Conservation (phyloP, 2,797 vertebrate genomes). For the Hoplostethus mediterraneus region DNA sequence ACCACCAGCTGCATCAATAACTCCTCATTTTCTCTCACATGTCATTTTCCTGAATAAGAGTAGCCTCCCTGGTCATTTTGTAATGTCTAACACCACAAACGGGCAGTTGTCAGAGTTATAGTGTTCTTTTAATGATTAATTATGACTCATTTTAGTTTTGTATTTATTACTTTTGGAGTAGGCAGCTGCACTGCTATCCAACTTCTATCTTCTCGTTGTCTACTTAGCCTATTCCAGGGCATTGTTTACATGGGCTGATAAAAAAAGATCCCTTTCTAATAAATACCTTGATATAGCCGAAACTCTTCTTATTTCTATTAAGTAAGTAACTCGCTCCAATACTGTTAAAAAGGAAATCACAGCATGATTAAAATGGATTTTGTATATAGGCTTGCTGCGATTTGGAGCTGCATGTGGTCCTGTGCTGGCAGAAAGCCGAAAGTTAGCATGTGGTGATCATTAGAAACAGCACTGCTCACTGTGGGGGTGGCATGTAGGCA, state of each 20-base stretch:
- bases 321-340: constrained; percentile 29
- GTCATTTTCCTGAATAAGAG: neutral
- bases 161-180: neutral
- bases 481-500: constrained; percentile 82
- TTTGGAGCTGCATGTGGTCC: constrained; percentile 42
- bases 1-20: constrained; percentile 4
- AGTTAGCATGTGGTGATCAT: constrained; percentile 77
- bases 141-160: neutral
- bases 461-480: constrained; percentile 71
- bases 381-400: neutral
- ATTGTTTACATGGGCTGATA: neutral
- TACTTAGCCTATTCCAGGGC: constrained; percentile 2
- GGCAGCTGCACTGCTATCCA: neutral
- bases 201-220: constrained; percentile 19
- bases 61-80: neutral
- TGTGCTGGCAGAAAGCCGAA: constrained; percentile 58
- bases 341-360: neutral
- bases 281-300: neutral
- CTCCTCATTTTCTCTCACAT: neutral
- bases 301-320: constrained; percentile 11
- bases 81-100: neutral
- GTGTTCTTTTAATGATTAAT: constrained; percentile 28
- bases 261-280: no score
- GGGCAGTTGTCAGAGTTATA: neutral
- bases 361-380: neutral